Conservation (phyloP, 2,113 vertebrate species). For the Vicugna pacos region DNA sequence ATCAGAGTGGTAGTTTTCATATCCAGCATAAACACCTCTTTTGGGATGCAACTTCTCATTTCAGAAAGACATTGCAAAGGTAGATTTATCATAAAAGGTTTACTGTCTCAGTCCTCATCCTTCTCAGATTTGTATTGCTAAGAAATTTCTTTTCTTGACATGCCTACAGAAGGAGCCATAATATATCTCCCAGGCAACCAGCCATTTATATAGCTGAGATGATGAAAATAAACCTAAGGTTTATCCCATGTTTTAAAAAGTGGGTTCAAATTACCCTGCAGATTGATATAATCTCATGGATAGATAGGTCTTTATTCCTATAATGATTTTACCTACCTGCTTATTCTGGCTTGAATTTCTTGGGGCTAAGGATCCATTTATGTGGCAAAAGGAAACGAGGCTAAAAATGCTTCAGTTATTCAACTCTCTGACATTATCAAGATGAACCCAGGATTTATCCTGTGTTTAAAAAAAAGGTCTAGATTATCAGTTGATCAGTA, state of each 20-base stretch:
- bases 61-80: conserved; percentile 61
- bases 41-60: conserved; percentile 1
- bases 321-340: conserved; percentile 6
- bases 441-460: background rate
- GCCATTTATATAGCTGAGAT: conserved; percentile 53
- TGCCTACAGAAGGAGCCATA: conserved; percentile 38
- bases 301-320: conserved; percentile 24
- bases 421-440: background rate
- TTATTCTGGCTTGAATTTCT: conserved; percentile 49
- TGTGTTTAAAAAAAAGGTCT: background rate
- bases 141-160: conserved; percentile 67
- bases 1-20: conserved; percentile 14
- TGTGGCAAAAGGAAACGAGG: conserved; percentile 11
- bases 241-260: conserved; percentile 32
- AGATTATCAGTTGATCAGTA: background rate
- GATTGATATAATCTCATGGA: conserved; percentile 16
- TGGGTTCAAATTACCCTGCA: conserved; percentile 47
- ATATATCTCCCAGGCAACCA: conserved; percentile 70
- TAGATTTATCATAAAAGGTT: conserved; percentile 67
- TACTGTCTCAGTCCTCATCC: conserved; percentile 16
- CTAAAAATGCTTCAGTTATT: background rate
- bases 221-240: conserved; percentile 67
- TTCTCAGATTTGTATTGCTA: conserved; percentile 64
- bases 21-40: background rate
- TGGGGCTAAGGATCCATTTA: background rate